phyloP scores from a whole-genome alignment of 2,113 vertebrate species.

The Melanerpes aurifrons region DNA sequence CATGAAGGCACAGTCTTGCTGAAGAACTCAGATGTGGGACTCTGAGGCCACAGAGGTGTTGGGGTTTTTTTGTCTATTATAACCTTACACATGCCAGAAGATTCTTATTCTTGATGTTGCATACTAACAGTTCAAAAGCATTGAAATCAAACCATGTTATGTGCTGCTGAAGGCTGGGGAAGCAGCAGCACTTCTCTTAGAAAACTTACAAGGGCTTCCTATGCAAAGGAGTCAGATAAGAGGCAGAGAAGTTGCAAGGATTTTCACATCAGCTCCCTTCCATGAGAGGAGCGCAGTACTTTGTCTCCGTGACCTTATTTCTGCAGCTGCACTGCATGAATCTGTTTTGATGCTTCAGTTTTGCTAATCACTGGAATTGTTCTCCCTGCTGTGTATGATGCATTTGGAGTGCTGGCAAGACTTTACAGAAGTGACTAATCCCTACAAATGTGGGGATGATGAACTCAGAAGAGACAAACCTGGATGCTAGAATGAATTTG shows the following conservation, averaged over 20 bases:
- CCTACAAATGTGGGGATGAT: neutral
- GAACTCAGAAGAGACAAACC: constrained; percentile 17
- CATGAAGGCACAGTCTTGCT: neutral
- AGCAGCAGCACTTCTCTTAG: neutral
- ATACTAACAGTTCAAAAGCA: neutral
- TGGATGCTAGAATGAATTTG: neutral
- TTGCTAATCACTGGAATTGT: constrained; percentile 53
- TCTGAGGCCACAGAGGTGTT: neutral
- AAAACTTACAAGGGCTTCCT: neutral
- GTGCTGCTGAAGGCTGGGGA: neutral
- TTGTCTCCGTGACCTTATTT: constrained; percentile 32
- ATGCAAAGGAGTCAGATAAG: neutral
- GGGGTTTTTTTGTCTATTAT: neutral
- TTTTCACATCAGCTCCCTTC: neutral
- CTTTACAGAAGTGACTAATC: neutral
- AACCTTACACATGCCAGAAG: neutral
- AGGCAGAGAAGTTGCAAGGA: neutral
- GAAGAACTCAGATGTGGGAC: neutral
- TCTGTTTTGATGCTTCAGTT: neutral
- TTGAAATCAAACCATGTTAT: neutral
- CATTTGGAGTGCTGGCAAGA: constrained; percentile 27
- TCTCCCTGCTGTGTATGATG: neutral
- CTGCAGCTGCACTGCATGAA: constrained; percentile 31
- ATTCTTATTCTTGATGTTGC: neutral
- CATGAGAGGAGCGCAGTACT: neutral